phyloP scores from a whole-genome alignment of 2,113 vertebrate genomes.

The Rafetus swinhoei region DNA sequence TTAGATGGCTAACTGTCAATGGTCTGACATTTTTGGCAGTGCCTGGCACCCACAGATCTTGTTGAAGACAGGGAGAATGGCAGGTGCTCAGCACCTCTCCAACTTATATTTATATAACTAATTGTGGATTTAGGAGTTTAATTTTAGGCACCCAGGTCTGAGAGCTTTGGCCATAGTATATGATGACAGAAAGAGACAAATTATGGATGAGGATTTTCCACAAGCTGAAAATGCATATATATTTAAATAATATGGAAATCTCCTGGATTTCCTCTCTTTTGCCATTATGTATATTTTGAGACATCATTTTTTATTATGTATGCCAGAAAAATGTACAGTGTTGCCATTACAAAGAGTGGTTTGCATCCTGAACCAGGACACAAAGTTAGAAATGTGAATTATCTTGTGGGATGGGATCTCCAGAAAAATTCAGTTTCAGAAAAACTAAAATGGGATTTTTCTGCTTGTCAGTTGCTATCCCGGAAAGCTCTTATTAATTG shows the following conservation, averaged over 20 bases:
- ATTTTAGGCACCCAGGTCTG: background rate
- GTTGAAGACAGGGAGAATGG: background rate
- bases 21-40: background rate
- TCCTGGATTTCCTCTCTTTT: background rate
- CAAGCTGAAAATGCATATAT: constrained; percentile 14
- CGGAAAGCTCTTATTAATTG: background rate
- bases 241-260: constrained; percentile 17
- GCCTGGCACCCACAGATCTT: constrained; percentile 5
- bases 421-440: background rate
- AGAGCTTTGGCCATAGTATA: constrained; percentile 13
- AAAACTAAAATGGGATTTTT: background rate
- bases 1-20: constrained; percentile 9
- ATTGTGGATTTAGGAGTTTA: background rate
- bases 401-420: background rate
- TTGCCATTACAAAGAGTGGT: background rate
- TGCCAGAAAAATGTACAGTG: background rate
- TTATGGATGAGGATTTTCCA: constrained; percentile 6
- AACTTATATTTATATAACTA: background rate
- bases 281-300: constrained; percentile 7
- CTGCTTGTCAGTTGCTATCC: background rate
- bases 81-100: constrained; percentile 35
- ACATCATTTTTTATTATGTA: background rate
- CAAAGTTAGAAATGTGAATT: background rate
- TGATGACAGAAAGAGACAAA: constrained; percentile 14
- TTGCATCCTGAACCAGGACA: background rate